Evolutionary conservation across 2,888 invertebrate genomes (phyloP), one percentile per base, ranked within the genome.

Genomic region (Uloborus plumipes): DNA sequence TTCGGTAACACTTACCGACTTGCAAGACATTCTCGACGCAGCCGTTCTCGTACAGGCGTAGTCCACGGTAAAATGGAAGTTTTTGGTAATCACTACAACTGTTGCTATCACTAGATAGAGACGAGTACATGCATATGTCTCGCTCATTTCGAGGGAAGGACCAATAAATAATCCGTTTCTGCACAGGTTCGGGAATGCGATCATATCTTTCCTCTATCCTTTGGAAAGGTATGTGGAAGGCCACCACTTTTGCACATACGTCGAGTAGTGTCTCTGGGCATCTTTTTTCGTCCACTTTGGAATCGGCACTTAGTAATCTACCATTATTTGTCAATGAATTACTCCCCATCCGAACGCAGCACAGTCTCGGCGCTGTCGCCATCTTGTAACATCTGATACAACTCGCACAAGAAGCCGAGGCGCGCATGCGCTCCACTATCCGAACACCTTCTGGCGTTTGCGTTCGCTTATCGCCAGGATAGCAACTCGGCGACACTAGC

Each of bases 41-140:
- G 88, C 94, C 94, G 87, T 92, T 92, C 89, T 95, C 94, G 87
- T 95, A 91, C 88, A 95, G 91, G 90, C 94, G 94, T 89, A 95
- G 92, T 89, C 95, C 95, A 89, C 94, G 94, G 91, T 94, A 93
- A 91, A 95, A 95, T 88, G 94, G 94, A 88, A 95, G 91, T 84
- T 93, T 94, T 90, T 94, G 93, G 89, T 93, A 93, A 90, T 94
- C 94, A 88, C 92, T 86, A 86, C 88, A 88, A 58, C 87, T 88
- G 80, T 86, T 86, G 85, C 90, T 89, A 89, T 91, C 91, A 84
- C 88, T 91, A 87, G 92, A 91, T 90, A 94, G 91, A 87, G 94
- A 94, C 87, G 94, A 94, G 91, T 95, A 95, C 94, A 95, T 95
- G 90, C 94, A 94, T 89, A 95, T 95, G 91, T 95, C 95, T 88